Conservation (phyloP, 2,888 invertebrate species). For the Horisme vitalbata region DNA sequence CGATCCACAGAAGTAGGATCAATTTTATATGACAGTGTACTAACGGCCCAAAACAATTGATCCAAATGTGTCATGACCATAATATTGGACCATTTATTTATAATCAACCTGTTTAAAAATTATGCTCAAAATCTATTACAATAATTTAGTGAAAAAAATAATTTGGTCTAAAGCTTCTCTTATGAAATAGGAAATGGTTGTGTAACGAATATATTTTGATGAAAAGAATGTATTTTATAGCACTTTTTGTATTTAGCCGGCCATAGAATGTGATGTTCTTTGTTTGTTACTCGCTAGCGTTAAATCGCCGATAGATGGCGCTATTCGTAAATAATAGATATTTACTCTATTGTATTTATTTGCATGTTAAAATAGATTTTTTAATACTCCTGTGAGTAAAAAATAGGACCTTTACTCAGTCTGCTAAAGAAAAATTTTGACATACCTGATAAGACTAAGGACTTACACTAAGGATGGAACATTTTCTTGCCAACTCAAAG, state of each 20-base stretch:
- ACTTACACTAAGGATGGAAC: too few species aligned
- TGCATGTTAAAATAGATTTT: not conserved
- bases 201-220: constrained; percentile 53
- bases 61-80: too few species aligned
- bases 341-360: not conserved
- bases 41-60: too few species aligned
- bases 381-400: too few species aligned
- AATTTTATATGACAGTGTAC: too few species aligned
- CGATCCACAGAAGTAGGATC: too few species aligned
- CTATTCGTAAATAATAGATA: constrained; percentile 2
- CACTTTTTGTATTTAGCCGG: constrained; percentile 43
- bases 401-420: too few species aligned
- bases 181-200: constrained; percentile 72
- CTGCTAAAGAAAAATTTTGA: too few species aligned
- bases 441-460: too few species aligned
- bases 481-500: too few species aligned
- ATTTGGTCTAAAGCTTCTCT: constrained; percentile 55
- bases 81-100: too few species aligned
- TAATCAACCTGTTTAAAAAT: too few species aligned
- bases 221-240: constrained; percentile 48
- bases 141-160: constrained; percentile 41
- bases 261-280: constrained; percentile 31
- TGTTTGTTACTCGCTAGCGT: constrained; percentile 17
- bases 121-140: constrained; percentile 41
- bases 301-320: constrained; percentile 13